Conservation (phyloP, 2,888 invertebrate species). For the Ferdinandea cuprea region DNA sequence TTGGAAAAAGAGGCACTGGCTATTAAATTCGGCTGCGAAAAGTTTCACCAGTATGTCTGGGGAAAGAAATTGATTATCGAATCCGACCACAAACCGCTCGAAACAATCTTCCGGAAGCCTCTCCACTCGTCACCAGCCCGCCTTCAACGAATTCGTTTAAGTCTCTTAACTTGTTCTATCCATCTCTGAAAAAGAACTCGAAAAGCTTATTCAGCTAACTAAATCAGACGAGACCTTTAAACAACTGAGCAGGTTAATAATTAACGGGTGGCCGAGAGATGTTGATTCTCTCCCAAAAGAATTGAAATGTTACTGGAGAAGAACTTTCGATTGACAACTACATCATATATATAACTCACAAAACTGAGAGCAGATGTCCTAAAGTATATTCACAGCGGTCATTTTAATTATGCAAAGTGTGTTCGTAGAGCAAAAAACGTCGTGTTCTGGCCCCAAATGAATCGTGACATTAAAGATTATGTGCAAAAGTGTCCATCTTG, state of each 20-base stretch:
- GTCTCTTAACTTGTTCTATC: conserved; percentile 27
- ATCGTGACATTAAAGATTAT: conserved; percentile 26
- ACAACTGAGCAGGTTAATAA: conserved; percentile 19
- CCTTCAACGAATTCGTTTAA: conserved; percentile 12
- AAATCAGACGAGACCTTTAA: conserved; percentile 30
- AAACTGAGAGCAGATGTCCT: conserved; percentile 9
- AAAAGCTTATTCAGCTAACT: conserved; percentile 8
- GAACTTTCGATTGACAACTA: conserved; percentile 29
- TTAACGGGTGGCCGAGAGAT: conserved; percentile 27
- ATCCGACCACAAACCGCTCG: conserved; percentile 27
- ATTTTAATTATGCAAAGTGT: conserved; percentile 34
- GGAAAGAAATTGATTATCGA: conserved; percentile 3
- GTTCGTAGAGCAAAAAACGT: conserved; percentile 29
- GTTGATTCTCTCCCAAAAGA: conserved; percentile 4
- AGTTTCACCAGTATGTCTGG: too few relatives aligned
- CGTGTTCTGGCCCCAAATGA: conserved; percentile 34
- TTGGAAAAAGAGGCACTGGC: too few relatives aligned
- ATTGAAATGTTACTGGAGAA: conserved; percentile 24
- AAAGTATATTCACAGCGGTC: conserved; percentile 19
- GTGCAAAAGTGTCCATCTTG: conserved; percentile 22
- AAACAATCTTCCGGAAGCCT: conserved; percentile 27
- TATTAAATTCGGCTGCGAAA: too few relatives aligned
- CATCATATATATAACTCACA: conserved; percentile 13
- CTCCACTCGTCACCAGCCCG: background rate
- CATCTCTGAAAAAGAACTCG: conserved; percentile 13